phyloP scores from a whole-genome alignment of 2,113 vertebrate genomes.

The Percina caprodes region DNA sequence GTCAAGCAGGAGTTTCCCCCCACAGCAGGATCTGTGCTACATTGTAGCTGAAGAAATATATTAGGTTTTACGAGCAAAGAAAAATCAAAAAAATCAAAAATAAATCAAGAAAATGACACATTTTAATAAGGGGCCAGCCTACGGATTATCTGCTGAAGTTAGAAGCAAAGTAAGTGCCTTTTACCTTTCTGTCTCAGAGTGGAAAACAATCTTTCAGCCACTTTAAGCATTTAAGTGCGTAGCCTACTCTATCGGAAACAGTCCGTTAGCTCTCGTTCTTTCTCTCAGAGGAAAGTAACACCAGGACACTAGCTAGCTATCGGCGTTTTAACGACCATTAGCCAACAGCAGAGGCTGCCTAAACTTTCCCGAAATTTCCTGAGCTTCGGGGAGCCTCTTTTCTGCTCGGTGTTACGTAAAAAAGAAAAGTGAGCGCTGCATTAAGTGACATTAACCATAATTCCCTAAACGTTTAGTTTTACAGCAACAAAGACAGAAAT shows the following conservation, averaged over 20 bases:
- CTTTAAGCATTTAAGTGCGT: too few species aligned
- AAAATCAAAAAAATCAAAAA: too few species aligned
- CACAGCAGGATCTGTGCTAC: not conserved
- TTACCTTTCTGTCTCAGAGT: not conserved
- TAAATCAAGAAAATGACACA: conserved; percentile 85
- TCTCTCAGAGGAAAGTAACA: not conserved
- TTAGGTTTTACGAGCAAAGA: conserved; percentile 1
- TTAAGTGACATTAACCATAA: not conserved
- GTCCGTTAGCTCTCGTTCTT: not conserved
- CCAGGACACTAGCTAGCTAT: too few species aligned
- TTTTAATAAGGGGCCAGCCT: conserved; percentile 94
- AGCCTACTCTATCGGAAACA: not conserved
- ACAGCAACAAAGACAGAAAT: not conserved
- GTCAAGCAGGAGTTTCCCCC: conserved; percentile 7
- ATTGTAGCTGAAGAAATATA: conserved; percentile 21
- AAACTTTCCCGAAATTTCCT: not conserved
- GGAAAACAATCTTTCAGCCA: not conserved
- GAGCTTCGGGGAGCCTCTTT: not conserved
- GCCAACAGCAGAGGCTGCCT: not conserved
- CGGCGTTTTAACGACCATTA: not conserved
- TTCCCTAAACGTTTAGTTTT: too few species aligned
- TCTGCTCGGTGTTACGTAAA: too few species aligned
- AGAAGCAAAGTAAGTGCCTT: conserved; percentile 89
- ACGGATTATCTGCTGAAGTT: conserved; percentile 94
- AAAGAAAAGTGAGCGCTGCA: accelerated